phyloP scores from a whole-genome alignment of 2,113 vertebrate species.

The Sphaerodactylus townsendi region DNA sequence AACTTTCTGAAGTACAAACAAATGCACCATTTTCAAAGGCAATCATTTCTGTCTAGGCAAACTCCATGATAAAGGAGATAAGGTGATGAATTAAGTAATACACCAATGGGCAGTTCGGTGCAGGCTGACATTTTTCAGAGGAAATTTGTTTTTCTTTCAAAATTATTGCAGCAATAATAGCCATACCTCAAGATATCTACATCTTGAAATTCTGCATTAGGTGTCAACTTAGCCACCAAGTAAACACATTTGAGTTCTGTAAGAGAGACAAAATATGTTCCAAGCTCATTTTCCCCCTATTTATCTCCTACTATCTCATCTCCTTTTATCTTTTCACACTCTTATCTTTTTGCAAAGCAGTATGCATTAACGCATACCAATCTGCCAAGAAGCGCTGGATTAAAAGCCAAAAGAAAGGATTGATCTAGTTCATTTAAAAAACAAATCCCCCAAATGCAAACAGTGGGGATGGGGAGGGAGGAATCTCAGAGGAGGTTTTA shows the following conservation, averaged over 20 bases:
- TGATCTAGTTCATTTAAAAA: neutral
- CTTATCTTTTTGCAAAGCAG: constrained; percentile 23
- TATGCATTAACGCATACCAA: neutral
- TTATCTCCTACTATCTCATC: constrained; percentile 29
- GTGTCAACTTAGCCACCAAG: neutral
- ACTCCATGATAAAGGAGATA: neutral
- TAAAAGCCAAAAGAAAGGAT: constrained; percentile 33
- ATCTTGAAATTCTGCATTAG: constrained; percentile 3
- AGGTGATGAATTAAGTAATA: neutral
- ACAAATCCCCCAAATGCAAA: neutral
- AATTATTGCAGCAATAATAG: constrained; percentile 13
- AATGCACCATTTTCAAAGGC: neutral
- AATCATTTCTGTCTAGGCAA: constrained; percentile 18
- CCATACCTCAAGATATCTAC: neutral
- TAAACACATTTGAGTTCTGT: constrained; percentile 13
- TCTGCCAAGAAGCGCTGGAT: constrained; percentile 16
- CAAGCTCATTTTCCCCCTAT: neutral
- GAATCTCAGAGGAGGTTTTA: neutral
- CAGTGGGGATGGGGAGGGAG: neutral
- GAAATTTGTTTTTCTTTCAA: constrained; percentile 1
- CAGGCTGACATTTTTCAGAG: neutral
- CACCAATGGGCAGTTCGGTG: neutral
- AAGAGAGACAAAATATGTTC: constrained; percentile 20
- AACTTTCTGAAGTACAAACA: constrained; percentile 11
- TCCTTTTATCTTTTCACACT: constrained; percentile 13